These are phyloP conservation scores for Pediacus dermestoides DNA, from an alignment of 2,888 invertebrate species.

Conservation along the genomic window DNA sequence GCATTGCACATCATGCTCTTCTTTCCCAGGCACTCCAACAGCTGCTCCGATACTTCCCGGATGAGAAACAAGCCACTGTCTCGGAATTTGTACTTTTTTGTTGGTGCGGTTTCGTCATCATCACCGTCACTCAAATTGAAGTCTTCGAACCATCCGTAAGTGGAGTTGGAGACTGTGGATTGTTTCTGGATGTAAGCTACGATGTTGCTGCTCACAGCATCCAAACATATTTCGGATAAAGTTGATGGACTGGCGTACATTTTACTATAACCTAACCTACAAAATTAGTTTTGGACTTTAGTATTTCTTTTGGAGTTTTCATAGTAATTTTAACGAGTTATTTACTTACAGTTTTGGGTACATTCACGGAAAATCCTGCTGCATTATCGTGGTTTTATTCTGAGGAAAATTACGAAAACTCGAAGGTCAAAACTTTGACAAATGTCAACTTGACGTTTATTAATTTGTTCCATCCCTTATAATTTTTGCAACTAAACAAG, in stretches of 20 bases:
- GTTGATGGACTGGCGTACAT: conserved; percentile 63
- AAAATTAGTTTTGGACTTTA: too few species aligned
- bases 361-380: too few species aligned
- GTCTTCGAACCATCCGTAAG: conserved; percentile 24
- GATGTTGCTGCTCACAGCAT: conserved; percentile 62
- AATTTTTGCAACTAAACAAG: too few species aligned
- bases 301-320: too few species aligned
- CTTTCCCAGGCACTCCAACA: conserved; percentile 55
- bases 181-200: conserved; percentile 44
- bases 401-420: too few species aligned
- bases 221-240: conserved; percentile 61
- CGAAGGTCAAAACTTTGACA: too few species aligned
- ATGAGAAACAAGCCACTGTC: conserved; percentile 58
- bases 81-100: conserved; percentile 47
- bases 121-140: conserved; percentile 25
- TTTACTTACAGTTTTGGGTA: too few species aligned
- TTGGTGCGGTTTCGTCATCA: conserved; percentile 23
- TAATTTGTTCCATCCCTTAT: too few species aligned
- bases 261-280: too few species aligned
- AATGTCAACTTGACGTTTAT: too few species aligned
- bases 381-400: too few species aligned
- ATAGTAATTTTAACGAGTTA: too few species aligned
- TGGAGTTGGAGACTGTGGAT: conserved; percentile 43
- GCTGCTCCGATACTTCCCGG: conserved; percentile 56
- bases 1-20: conserved; percentile 59